Conservation (phyloP, 2,113 vertebrate species). For the Calonectris borealis region DNA sequence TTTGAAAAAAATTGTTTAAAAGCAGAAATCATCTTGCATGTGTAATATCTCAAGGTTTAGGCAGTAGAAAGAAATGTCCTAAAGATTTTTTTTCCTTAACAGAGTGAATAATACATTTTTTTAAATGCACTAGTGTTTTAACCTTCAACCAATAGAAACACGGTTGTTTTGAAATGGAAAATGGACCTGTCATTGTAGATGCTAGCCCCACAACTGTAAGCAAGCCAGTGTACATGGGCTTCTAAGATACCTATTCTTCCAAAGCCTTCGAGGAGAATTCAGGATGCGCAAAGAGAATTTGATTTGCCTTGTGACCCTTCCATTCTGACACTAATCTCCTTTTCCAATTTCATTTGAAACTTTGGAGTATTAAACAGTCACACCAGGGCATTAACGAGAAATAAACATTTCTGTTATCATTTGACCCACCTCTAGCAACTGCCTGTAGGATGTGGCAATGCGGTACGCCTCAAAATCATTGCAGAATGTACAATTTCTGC, state of each 20-base stretch:
- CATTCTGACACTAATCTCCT: neutral
- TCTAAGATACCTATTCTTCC: neutral
- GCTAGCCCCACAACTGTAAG: neutral
- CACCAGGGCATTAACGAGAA: neutral
- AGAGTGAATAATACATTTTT: neutral
- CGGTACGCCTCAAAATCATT: accelerated
- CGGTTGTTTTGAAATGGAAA: neutral
- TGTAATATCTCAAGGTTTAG: neutral
- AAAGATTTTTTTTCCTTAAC: neutral
- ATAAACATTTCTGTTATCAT: neutral
- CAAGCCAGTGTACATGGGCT: neutral
- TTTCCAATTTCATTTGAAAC: neutral
- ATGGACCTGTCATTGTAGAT: neutral
- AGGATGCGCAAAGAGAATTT: neutral
- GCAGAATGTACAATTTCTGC: neutral
- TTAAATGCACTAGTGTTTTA: neutral
- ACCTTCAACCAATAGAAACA: neutral
- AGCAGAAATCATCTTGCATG: neutral
- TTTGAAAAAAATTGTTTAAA: neutral
- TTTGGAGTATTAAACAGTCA: neutral
- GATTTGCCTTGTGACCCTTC: neutral
- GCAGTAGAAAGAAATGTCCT: neutral
- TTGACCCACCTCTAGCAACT: neutral
- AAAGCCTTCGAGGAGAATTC: neutral
- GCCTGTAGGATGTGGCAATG: neutral